phyloP scores from a whole-genome alignment of 1,140 invertebrate species.

The Ephestia elutella region DNA sequence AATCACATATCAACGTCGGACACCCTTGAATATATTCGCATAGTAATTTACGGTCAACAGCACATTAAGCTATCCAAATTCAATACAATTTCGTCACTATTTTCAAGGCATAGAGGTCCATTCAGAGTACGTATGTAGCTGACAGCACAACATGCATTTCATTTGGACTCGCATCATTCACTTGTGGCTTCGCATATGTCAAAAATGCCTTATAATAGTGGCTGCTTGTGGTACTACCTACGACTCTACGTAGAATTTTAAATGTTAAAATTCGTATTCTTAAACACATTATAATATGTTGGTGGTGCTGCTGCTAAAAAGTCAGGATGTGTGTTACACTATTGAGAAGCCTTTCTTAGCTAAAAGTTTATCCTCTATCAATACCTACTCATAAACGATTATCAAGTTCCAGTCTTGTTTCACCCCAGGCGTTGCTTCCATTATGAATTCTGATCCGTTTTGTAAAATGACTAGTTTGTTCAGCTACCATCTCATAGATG shows the following conservation, averaged over 20 bases:
- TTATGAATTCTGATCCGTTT: neutral
- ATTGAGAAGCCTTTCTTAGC: too few species aligned
- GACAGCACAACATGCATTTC: neutral
- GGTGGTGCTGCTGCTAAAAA: too few species aligned
- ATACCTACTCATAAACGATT: neutral
- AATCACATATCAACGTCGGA: constrained; percentile 2
- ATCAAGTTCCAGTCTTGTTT: neutral
- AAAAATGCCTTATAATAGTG: neutral
- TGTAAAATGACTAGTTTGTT: neutral
- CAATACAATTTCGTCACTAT: too few species aligned
- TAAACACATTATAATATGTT: too few species aligned
- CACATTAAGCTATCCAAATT: too few species aligned
- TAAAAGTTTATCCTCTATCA: too few species aligned
- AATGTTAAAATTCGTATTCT: neutral
- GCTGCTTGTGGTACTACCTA: neutral
- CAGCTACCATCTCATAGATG: neutral
- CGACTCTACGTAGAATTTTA: neutral
- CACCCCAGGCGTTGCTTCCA: neutral
- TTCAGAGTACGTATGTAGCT: too few species aligned
- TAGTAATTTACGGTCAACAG: neutral
- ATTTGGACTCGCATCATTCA: neutral
- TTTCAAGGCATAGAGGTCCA: too few species aligned
- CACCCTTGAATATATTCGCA: constrained; percentile 4
- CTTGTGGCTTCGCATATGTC: neutral
- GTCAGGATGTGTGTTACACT: too few species aligned